Evolutionary conservation across 2,113 vertebrate genomes (phyloP), one percentile per base, ranked within the genome.

Genomic region (Sceloporus tristichus): DNA sequence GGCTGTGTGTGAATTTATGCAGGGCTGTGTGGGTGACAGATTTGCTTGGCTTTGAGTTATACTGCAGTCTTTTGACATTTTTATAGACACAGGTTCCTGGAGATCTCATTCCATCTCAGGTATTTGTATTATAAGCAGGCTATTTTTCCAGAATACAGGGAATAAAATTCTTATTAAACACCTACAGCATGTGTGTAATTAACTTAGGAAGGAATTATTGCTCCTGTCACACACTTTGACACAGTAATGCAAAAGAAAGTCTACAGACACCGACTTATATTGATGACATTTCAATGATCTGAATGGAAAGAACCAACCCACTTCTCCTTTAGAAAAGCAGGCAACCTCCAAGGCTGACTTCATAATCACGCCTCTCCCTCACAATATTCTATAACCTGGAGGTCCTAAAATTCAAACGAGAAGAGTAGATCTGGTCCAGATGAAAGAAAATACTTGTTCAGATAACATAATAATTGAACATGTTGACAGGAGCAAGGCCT

Each of bases 11-110:
- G 85, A 92, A 86, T 90, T 91, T 79, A 76, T 83, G 86, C 42
- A 83, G 34, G 40, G 27, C 11, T 34, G 29, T 23, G 68, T 4
- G 4, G 84, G 77, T 82, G 40, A 79, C 83, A 59, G 62, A 54
- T 92, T 81, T 48, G 25, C 65, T 87, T 88, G 90, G 29, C 42
- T 90, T n/a, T 84, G 70, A 88, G 82, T n/a, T 90, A 54, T 88
- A n/a, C 82, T 89, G 74, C 91, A 76, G 89, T 91, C 62, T 40
- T 87, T 74, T 84, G 48, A 84, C 5, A 78, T 89, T 80, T 87
- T 78, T 54, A 71, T 1, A 0, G 75, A 68, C 65, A 53, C 48
- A 87, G 82, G 56, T 76, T 5, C 38, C 19, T 76, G 18, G 79
- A 42, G 21, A 65, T 87, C n/a, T 70, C 10, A 18, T n/a, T 48